phyloP scores from a whole-genome alignment of 2,888 invertebrate species.

The Thecocarcelia acutangulata region DNA sequence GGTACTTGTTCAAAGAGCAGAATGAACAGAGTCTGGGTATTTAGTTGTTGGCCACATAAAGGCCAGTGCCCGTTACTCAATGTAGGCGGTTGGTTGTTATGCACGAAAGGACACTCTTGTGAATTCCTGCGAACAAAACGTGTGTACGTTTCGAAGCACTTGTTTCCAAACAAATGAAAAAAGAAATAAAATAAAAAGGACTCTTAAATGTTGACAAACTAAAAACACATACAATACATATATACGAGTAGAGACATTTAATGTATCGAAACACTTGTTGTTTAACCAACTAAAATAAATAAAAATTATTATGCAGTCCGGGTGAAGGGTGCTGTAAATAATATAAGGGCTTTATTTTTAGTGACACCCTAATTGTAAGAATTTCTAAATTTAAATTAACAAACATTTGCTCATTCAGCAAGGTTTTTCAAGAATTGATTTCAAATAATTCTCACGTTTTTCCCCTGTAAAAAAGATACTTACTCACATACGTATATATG shows the following conservation, averaged over 20 bases:
- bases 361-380: conserved; percentile 39
- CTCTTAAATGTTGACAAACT: conserved; percentile 62
- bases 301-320: conserved; percentile 56
- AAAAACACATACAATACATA: background rate
- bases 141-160: no score
- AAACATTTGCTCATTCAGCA: no score
- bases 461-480: background rate
- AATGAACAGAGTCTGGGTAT: conserved; percentile 47
- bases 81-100: conserved; percentile 66
- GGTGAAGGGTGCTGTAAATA: conserved; percentile 47
- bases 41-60: conserved; percentile 21
- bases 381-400: conserved; percentile 2
- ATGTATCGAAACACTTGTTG: conserved; percentile 55
- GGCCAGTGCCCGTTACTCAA: conserved; percentile 19
- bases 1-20: conserved; percentile 34
- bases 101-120: conserved; percentile 66
- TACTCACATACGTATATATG: no score
- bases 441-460: conserved; percentile 63
- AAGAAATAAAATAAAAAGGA: conserved; percentile 27
- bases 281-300: conserved; percentile 19
- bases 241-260: conserved; percentile 1
- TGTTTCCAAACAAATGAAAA: conserved; percentile 7
- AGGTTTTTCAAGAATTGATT: conserved; percentile 47
- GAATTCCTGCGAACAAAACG: background rate
- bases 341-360: conserved; percentile 51